Base-by-base conservation (phyloP, 1,140 invertebrate genomes). In the Saccostrea cuccullata region DNA sequence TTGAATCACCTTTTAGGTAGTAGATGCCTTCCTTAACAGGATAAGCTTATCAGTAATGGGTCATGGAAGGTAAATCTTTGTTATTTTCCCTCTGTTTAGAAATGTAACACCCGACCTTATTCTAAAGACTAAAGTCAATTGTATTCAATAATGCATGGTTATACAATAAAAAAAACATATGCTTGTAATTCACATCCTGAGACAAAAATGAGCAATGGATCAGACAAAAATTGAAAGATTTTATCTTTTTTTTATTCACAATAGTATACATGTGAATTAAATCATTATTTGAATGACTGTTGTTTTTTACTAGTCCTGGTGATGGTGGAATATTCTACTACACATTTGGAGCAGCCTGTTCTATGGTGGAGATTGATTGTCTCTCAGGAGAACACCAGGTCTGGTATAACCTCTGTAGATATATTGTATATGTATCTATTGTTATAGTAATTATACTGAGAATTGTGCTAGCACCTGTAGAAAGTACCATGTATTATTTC, bases 301-400 rank as follows among this genome's bases (percentile, higher is more conserved):
- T 20, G 6, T 64, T 64, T n/a, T 17, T 20, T 1, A 36, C 4
- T 11, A 77, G 70, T 30, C 70, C 70, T 77, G 70, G 70, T 2
- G 70, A 77, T 77, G 70, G 70, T 30, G 70, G 70, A 1, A 30
- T 36, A 15, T 77, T 77, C 15, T 93, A 94, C 64, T 93, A 90
- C 84, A 91, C 93, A 15, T 90, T 89, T 55, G 92, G 91, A 11
- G 90, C 86, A 8, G 92, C 90, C 0, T 93, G 91, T 82, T 92
- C 94, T 15, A 95, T 95, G 90, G 96, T 96, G 8, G 95, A 96
- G 89, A 93, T 96, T 2, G 96, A 96, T 89, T 95, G 95, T 88
- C 89, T 96, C 12, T 96, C 96, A 6, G 96, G 96, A 58, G 95
- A 96, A 89, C 95, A 96, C 88, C 88, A 91, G 92, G 93, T 95